Conservation (phyloP, 2,113 vertebrate species). For the Corythornis madagascariensis region DNA sequence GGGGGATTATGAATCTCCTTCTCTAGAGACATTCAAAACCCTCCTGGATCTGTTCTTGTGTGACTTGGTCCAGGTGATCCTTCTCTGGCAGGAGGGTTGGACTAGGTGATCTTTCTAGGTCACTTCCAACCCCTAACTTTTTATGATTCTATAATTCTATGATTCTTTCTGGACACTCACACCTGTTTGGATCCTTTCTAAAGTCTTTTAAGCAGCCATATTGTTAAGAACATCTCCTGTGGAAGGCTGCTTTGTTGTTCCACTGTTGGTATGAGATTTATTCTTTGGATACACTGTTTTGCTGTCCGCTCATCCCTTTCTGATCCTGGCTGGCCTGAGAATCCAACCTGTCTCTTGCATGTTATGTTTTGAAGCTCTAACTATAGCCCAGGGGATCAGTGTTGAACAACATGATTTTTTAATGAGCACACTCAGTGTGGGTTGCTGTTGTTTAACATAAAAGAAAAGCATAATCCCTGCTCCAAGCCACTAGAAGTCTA, state of each 20-base stretch:
- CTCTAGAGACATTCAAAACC: no score
- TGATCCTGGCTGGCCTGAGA: not conserved
- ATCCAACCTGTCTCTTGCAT: slow-evolving; percentile 12
- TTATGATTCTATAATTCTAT: no score
- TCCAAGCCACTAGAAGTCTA: slow-evolving; percentile 44
- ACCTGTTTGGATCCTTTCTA: not conserved
- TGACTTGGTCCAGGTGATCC: no score
- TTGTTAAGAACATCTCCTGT: not conserved
- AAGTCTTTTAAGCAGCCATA: not conserved
- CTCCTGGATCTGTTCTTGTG: no score
- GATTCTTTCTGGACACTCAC: not conserved
- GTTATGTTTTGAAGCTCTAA: not conserved
- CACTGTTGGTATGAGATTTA: not conserved
- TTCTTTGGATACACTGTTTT: not conserved
- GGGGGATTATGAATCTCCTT: no score
- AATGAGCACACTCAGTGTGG: slow-evolving; percentile 43
- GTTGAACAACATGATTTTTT: slow-evolving; percentile 62
- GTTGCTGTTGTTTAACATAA: slow-evolving; percentile 61
- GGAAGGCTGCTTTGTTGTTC: not conserved
- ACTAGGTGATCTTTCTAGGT: no score
- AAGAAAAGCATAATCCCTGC: slow-evolving; percentile 53
- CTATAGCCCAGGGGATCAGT: slow-evolving; percentile 46
- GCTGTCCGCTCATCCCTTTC: not conserved
- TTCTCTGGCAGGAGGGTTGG: no score
- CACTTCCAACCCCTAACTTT: no score